A percentile compares a stretch with the other conserved stretches of the same genome.
Evolutionary conservation across 2,888 invertebrate species (phyloP).

Genomic region (Zygothrica quintamaculata): DNA sequence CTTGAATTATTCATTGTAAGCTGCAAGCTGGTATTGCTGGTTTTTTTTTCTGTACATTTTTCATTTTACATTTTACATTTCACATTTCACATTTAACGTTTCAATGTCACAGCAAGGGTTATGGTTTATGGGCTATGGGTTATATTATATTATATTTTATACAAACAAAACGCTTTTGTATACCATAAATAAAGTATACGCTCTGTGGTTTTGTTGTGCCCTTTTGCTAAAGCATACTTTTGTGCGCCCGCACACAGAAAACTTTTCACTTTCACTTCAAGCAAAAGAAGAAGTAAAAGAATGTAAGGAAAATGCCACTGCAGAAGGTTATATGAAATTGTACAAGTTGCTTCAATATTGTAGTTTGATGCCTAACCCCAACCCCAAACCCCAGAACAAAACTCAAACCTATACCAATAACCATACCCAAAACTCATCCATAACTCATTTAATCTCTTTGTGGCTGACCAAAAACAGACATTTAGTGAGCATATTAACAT

Average conservation of each 20-base stretch:
- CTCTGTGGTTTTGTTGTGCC: slow-evolving; percentile 27
- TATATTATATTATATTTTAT: no score
- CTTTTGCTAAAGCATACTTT: slow-evolving; percentile 21
- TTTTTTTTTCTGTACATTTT: neutral
- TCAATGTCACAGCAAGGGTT: slow-evolving; percentile 9
- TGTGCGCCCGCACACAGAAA: slow-evolving; percentile 27
- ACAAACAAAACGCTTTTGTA: slow-evolving; percentile 5
- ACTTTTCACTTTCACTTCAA: slow-evolving; percentile 52
- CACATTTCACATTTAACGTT: slow-evolving; percentile 16
- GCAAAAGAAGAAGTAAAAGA: slow-evolving; percentile 13
- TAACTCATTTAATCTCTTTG: slow-evolving; percentile 38
- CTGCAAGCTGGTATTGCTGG: no score
- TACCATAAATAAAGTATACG: slow-evolving; percentile 51
- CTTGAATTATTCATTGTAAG: slow-evolving; percentile 10
- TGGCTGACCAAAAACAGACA: slow-evolving; percentile 51
- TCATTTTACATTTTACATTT: slow-evolving; percentile 10
- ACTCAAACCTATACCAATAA: no score
- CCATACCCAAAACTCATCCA: slow-evolving; percentile 7
- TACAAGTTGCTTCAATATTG: no score
- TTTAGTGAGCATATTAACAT: slow-evolving; percentile 66
- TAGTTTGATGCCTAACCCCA: neutral
- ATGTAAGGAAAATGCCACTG: slow-evolving; percentile 1
- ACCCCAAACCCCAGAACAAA: no score
- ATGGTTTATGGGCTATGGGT: no score
- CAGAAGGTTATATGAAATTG: neutral